Percentiles rank a stretch among this genome's conserved stretches.
These are phyloP conservation scores for Pachydiplax longipennis DNA, from an alignment of 2,888 invertebrate genomes.

Conservation along the genomic window DNA sequence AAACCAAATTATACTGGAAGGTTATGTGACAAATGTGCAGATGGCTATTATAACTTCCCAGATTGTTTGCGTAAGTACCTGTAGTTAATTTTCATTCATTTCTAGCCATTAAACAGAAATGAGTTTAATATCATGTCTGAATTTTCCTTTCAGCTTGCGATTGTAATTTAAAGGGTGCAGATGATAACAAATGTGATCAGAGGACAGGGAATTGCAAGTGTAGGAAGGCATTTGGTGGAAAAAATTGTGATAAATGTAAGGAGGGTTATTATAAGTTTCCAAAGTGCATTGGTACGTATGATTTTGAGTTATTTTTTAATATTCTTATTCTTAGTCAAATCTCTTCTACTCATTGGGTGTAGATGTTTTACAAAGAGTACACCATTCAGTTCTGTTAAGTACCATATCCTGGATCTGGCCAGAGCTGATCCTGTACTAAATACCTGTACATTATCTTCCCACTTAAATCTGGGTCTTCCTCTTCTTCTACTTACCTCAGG, in stretches of 20 bases:
- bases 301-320: neutral
- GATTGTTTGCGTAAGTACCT: constrained; percentile 75
- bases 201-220: constrained; percentile 88
- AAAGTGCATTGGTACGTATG: constrained; percentile 79
- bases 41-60: constrained; percentile 85
- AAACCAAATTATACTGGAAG: constrained; percentile 86
- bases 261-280: constrained; percentile 91
- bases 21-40: constrained; percentile 87
- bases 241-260: constrained; percentile 83
- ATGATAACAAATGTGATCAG: constrained; percentile 77
- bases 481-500: too few relatives aligned
- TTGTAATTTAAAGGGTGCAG: constrained; percentile 81
- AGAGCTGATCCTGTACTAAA: too few relatives aligned
- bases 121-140: too few relatives aligned
- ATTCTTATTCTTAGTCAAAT: too few relatives aligned
- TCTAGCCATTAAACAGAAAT: neutral
- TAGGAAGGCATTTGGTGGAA: constrained; percentile 85
- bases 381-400: too few relatives aligned
- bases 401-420: too few relatives aligned
- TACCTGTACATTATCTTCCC: too few relatives aligned
- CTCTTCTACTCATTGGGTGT: too few relatives aligned
- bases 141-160: constrained; percentile 71
- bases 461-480: too few relatives aligned
- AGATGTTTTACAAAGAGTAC: too few relatives aligned
- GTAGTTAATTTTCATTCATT: neutral